These are phyloP conservation scores for Oxycera nigricornis DNA, from an alignment of 2,888 invertebrate genomes.

Conservation along the genomic window DNA sequence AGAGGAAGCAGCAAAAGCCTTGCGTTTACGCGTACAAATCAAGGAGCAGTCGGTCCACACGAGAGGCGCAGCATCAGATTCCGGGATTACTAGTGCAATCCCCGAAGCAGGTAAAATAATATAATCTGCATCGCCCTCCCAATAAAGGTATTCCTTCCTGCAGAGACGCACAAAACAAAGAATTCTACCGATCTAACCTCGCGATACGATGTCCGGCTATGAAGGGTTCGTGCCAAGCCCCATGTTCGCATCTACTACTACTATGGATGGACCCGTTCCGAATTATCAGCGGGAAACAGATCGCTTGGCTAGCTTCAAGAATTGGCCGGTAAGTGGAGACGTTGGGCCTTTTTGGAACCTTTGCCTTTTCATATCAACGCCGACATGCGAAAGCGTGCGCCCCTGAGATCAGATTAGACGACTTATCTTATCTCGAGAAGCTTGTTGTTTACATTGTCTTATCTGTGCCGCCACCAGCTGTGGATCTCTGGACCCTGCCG, in stretches of 20 bases:
- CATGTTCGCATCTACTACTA: neutral
- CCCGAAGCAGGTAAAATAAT: no score
- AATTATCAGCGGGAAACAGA: constrained; percentile 72
- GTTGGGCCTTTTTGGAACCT: constrained; percentile 44
- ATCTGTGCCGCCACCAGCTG: neutral
- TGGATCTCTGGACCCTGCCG: neutral
- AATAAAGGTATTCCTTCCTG: no score
- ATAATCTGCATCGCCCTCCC: no score
- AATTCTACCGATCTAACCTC: no score
- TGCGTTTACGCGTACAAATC: no score
- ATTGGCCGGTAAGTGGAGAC: constrained; percentile 74
- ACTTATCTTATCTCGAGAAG: neutral
- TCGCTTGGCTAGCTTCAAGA: constrained; percentile 73
- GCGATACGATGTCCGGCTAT: constrained; percentile 11
- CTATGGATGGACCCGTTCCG: constrained; percentile 23
- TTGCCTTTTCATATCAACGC: neutral
- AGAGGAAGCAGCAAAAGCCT: no score
- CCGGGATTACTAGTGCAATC: no score
- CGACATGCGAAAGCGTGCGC: no score
- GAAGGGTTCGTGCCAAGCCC: neutral
- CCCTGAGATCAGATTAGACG: no score
- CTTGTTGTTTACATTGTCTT: neutral
- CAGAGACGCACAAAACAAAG: no score
- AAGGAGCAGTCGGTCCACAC: no score
- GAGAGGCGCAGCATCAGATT: no score